phyloP scores from a whole-genome alignment of 2,113 vertebrate genomes.

The Scolopax mira region DNA sequence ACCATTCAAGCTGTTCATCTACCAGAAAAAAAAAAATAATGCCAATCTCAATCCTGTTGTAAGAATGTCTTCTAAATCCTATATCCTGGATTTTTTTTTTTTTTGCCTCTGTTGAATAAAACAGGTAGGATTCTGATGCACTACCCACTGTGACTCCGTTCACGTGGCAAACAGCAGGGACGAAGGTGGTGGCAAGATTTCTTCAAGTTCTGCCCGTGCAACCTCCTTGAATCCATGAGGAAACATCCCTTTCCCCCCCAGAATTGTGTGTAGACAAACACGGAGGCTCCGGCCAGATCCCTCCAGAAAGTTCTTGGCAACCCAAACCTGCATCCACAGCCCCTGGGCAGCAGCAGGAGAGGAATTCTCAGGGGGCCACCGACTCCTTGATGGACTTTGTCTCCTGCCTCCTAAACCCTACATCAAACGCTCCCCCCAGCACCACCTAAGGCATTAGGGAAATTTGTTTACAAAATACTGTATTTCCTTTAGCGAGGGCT shows the following conservation, averaged over 20 bases:
- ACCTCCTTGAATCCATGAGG: rapidly evolving
- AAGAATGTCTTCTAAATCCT: not conserved
- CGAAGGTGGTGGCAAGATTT: not conserved
- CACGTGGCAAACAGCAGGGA: not conserved
- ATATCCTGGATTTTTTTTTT: not conserved
- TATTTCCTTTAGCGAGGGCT: not conserved
- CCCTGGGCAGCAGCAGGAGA: not conserved
- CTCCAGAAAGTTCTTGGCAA: not conserved
- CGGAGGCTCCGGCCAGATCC: not conserved
- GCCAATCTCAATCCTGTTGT: not conserved
- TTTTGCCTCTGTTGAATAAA: not conserved
- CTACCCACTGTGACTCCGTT: rapidly evolving
- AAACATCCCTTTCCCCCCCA: not conserved
- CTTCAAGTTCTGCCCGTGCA: no score
- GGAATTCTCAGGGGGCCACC: rapidly evolving
- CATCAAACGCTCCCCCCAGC: not conserved
- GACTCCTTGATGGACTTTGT: not conserved
- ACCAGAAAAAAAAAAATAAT: not conserved
- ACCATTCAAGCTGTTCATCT: not conserved
- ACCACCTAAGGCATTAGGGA: rapidly evolving
- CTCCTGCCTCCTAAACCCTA: not conserved
- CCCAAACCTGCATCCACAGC: not conserved
- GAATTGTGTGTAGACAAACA: not conserved
- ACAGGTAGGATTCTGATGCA: not conserved
- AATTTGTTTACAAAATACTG: not conserved